Conservation (phyloP, 2,888 invertebrate species). For the Drosophila robusta region DNA sequence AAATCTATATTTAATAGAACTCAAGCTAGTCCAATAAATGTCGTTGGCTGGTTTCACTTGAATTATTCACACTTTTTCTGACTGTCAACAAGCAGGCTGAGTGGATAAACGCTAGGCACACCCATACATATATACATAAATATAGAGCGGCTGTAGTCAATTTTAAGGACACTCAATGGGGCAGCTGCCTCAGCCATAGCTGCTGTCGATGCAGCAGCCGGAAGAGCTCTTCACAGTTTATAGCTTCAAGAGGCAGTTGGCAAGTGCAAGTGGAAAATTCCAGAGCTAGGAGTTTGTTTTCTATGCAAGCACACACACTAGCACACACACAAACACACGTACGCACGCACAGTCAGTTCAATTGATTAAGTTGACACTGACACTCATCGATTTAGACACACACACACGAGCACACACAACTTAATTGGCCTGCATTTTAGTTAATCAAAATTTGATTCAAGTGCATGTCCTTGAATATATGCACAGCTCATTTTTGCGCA, state of each 20-base stretch:
- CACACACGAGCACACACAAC: slow-evolving; percentile 7
- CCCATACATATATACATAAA: background rate
- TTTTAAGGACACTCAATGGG: slow-evolving; percentile 77
- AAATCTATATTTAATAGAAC: slow-evolving; percentile 33
- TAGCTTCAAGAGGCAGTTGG: slow-evolving; percentile 77
- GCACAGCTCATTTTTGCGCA: slow-evolving; percentile 24
- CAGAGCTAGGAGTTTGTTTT: slow-evolving; percentile 74
- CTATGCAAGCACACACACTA: slow-evolving; percentile 49
- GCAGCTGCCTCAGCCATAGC: slow-evolving; percentile 64
- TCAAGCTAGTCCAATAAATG: slow-evolving; percentile 37
- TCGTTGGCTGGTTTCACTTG: slow-evolving; percentile 22
- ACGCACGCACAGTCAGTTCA: slow-evolving; percentile 24
- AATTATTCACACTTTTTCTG: slow-evolving; percentile 58
- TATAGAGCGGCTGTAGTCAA: slow-evolving; percentile 50
- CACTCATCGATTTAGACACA: slow-evolving; percentile 15
- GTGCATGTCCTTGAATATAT: slow-evolving; percentile 37
- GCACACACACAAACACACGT: slow-evolving; percentile 10
- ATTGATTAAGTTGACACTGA: slow-evolving; percentile 59
- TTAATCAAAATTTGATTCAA: slow-evolving; percentile 59
- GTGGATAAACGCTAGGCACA: slow-evolving; percentile 35
- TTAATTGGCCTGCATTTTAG: slow-evolving; percentile 45
- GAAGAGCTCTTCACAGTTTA: slow-evolving; percentile 78
- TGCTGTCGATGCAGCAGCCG: slow-evolving; percentile 42
- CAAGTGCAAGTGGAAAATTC: slow-evolving; percentile 77
- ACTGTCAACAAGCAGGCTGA: slow-evolving; percentile 21